Base-by-base conservation (phyloP, 1,140 invertebrate genomes). In the Halyomorpha halys region DNA sequence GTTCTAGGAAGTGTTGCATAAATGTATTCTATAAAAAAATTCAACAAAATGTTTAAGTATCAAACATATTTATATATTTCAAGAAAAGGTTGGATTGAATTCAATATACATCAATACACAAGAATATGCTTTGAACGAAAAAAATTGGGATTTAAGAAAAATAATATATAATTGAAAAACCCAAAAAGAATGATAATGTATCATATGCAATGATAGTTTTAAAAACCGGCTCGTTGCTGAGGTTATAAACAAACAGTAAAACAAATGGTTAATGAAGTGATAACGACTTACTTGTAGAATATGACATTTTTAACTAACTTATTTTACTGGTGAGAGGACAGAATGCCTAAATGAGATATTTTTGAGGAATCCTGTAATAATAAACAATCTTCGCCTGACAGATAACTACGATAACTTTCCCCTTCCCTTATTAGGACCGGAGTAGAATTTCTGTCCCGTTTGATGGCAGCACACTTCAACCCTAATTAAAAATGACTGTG, bases 1-100 rank as follows among this genome's bases (percentile, higher is more conserved):
- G 97, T 98, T 71, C 87, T 84, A 54, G 97, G 97, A 69, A 98
- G 77, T 47, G 93, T 86, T 53, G 95, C 91, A 79, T 91, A 97
- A 75, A 88, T 88, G 74, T 84, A 87, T 76, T 90, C 91, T 94
- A 76, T 62, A 81, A 81, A 74, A 69, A 59, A 73, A 39, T 39
- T 39, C 13, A 39, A 39, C 34, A 39, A 39, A 39, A 39, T 39
- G 8, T 8, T 30, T 30, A 30, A 8, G 8, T 30, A 30, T 4
- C 3, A 30, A 30, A 30, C 8, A 9, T 11, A 39, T 11, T 39
- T 39, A 6, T 39, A 39, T 11, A 11, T 39, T 11, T 39, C 13
- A 39, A 39, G 13, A 39, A 39, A 39, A 13, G 13, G 34, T 11
- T 39, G 13, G 13, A 11, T 39, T 39, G 11, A 9, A 39, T 39